Evolutionary conservation across 2,888 invertebrate species (phyloP).

Genomic region (Leucophenga maculata): DNA sequence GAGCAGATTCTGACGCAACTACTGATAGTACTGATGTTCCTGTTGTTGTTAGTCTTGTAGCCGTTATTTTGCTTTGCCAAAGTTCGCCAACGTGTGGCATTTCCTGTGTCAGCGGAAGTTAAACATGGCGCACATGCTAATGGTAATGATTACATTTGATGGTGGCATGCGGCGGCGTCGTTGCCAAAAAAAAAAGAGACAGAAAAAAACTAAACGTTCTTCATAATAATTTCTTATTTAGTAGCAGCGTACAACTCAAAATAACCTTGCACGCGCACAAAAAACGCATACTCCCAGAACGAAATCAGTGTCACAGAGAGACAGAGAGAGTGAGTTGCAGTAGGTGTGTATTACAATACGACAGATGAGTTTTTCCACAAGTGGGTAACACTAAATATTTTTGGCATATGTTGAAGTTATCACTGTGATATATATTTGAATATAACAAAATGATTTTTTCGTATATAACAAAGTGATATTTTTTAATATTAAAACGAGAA

Average conservation of each 20-base stretch:
- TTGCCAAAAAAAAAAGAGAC: conserved; percentile 10
- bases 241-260: conserved; percentile 40
- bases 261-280: conserved; percentile 27
- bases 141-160: conserved; percentile 41
- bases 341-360: no score
- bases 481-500: no score
- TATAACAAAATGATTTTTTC: no score
- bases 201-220: conserved; percentile 31
- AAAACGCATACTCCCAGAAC: neutral
- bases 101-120: conserved; percentile 54
- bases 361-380: no score
- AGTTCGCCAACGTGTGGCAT: conserved; percentile 50
- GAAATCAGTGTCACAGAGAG: no score
- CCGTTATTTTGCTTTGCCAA: conserved; percentile 47
- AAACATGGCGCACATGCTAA: conserved; percentile 50
- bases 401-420: no score
- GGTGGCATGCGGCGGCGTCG: conserved; percentile 33
- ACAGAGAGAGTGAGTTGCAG: no score
- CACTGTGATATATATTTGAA: no score
- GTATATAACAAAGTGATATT: no score
- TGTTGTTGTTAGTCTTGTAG: conserved; percentile 35
- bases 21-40: conserved; percentile 12
- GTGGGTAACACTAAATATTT: no score
- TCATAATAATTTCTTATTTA: conserved; percentile 65
- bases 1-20: neutral